Conservation (phyloP, 2,888 invertebrate genomes). For the Drosophila ezoana region DNA sequence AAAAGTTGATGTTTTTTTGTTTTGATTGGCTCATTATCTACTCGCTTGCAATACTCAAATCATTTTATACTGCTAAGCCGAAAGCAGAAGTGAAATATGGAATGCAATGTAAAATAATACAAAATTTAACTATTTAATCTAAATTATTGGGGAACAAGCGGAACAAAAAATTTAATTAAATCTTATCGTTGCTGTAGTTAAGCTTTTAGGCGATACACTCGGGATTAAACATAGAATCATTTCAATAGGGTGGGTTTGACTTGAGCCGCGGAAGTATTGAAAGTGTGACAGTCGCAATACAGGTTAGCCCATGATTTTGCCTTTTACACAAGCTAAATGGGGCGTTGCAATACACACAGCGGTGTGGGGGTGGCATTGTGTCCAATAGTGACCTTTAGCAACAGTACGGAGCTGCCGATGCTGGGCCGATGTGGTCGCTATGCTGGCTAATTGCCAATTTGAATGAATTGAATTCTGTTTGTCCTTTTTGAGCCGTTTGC, state of each 20-base stretch:
- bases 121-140: no score
- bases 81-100: no score
- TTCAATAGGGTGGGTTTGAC: constrained; percentile 27
- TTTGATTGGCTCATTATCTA: no score
- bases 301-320: constrained; percentile 41
- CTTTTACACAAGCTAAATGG: background rate
- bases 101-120: no score
- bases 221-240: constrained; percentile 52
- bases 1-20: constrained; percentile 25
- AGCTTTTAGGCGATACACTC: no score
- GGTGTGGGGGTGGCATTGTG: constrained; percentile 16
- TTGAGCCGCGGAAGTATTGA: constrained; percentile 16
- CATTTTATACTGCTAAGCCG: no score
- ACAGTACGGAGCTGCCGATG: constrained; percentile 41
- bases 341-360: background rate
- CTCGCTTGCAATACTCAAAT: no score
- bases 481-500: no score
- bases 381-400: constrained; percentile 44
- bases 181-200: background rate
- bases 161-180: background rate
- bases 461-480: no score
- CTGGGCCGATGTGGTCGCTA: no score
- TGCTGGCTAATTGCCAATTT: no score
- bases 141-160: no score
- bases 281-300: constrained; percentile 10